phyloP scores from a whole-genome alignment of 2,113 vertebrate species.

The Periophthalmodon schlosseri region DNA sequence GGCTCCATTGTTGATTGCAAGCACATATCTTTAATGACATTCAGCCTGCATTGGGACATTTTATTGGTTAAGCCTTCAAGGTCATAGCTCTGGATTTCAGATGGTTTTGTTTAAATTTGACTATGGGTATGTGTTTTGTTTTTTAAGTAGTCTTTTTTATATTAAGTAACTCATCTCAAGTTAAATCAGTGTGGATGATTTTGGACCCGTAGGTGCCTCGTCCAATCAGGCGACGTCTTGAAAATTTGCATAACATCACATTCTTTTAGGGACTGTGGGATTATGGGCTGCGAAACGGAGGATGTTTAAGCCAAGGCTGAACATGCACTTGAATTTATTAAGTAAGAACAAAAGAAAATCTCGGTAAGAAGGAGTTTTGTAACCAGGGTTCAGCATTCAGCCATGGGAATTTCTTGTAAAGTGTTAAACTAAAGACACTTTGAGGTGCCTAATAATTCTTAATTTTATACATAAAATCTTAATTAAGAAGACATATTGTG shows the following conservation, averaged over 20 bases:
- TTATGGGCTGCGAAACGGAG: neutral
- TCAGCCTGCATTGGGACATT: neutral
- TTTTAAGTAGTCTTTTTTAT: conserved; percentile 14
- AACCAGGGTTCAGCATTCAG: neutral
- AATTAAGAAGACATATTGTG: too few relatives aligned
- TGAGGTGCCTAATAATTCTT: neutral
- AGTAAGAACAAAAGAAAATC: neutral
- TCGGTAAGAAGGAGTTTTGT: neutral
- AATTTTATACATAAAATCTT: too few relatives aligned
- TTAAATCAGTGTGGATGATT: conserved; percentile 25
- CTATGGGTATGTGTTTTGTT: neutral
- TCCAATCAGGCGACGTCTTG: conserved; percentile 1
- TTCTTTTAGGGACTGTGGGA: conserved; percentile 5
- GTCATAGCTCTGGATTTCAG: neutral
- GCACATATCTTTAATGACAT: conserved; percentile 10
- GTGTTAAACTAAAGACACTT: neutral
- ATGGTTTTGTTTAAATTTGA: conserved; percentile 2
- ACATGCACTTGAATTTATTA: neutral
- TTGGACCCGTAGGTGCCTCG: conserved; percentile 13
- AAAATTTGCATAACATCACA: conserved; percentile 12
- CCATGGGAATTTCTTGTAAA: neutral
- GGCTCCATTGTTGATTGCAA: conserved; percentile 7
- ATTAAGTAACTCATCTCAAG: conserved; percentile 29
- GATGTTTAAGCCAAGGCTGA: neutral
- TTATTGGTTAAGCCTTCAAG: conserved; percentile 2